Evolutionary conservation across 2,888 invertebrate species (phyloP), one percentile per base, ranked within the genome.

Genomic region (Drosophila basisetae): DNA sequence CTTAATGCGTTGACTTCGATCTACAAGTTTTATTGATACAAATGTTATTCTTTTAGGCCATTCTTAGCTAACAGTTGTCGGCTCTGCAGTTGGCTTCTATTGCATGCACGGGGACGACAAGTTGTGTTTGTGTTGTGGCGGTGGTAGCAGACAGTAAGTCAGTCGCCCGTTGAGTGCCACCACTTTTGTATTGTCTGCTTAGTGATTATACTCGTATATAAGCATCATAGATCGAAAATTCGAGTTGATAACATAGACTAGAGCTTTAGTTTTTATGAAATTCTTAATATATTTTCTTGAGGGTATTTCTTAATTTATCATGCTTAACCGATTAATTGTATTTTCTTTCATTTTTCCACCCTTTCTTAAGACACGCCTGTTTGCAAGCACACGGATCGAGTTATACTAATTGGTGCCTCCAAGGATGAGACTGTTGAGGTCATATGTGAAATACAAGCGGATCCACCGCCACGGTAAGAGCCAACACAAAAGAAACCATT

Each of bases 361-460:
- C 22, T 68, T 52, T 59, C 50, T 49, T 7, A 95, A 98, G 98
- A 97, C 93, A 96, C 97, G 18, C 98, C 98, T 30, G 96, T 96
- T 60, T 98, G 98, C 93, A 96, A 92, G 83, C 93, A 94, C 90
- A 94, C 95, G 84, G 96, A 96, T 86, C 96, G 96, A 84, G 96
- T 97, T 84, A 94, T 96, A 74, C 96, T 97, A 92, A 97, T 98
- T 88, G 98, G 98, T 25, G 98, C 98, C 76, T 97, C 97, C 76
- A 95, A 97, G 67, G 97, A 97, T 78, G 98, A 98, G 94, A 96
- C 96, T 66, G 96, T 97, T 83, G 96, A 97, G 93, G 97, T 98
- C 88, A 95, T 96, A 72, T 98, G 98, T 94, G 97, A 97, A 94
- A 96, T 98, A 91, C 98, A 98, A 93, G 97, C 98, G 16, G 97